Evolutionary conservation across 2,113 vertebrate genomes (phyloP).

Genomic region (Brachypodius melanocephalos): DNA sequence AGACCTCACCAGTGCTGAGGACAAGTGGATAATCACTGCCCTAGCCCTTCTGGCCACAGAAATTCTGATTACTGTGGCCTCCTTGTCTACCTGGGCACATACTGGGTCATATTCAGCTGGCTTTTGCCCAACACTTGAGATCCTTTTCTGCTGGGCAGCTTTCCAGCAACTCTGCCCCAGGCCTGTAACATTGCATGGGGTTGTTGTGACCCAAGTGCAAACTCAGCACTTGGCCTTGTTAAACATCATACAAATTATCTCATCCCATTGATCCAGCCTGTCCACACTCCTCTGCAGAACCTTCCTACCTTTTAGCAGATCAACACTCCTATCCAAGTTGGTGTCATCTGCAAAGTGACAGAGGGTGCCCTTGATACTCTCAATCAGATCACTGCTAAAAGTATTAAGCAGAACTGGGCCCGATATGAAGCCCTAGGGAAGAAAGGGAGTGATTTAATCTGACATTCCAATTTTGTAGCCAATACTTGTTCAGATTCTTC

Average conservation of each 20-base stretch:
- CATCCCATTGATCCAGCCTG: background rate
- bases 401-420: background rate
- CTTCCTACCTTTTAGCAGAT: background rate
- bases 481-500: background rate
- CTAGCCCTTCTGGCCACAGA: background rate
- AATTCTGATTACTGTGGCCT: background rate
- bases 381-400: background rate
- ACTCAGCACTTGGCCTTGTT: background rate
- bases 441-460: background rate
- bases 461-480: background rate
- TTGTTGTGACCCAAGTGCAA: background rate
- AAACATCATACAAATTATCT: background rate
- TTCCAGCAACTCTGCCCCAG: background rate
- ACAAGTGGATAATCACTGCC: background rate
- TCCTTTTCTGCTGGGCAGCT: background rate
- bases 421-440: fast-evolving
- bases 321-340: background rate
- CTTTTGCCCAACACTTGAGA: background rate
- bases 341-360: background rate
- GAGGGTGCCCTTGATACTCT: background rate
- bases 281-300: background rate
- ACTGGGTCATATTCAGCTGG: background rate
- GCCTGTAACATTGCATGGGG: fast-evolving
- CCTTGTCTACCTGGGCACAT: background rate
- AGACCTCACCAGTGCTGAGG: background rate